Evolutionary conservation across 92 coral and sea anemone species (phyloP).

Genomic region (Epizoanthus rinbou): DNA sequence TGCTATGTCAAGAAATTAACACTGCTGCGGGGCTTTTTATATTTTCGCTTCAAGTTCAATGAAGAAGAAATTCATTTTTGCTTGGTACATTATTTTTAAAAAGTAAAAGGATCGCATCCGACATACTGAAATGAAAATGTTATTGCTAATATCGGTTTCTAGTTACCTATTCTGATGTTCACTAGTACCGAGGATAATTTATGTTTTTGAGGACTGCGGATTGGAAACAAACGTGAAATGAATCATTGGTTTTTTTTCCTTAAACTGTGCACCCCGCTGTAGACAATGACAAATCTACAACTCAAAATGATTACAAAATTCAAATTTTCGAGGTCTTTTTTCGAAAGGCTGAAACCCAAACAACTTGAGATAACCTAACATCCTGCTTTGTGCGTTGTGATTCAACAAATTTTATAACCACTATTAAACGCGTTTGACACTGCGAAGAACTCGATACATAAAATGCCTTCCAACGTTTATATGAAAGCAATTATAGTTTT

Average conservation of each 20-base stretch:
- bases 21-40: constrained; percentile 34
- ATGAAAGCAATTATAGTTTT: constrained; percentile 31
- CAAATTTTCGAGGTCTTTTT: constrained; percentile 36
- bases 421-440: constrained; percentile 2
- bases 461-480: constrained; percentile 35
- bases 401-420: neutral
- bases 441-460: constrained; percentile 37
- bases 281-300: constrained; percentile 44
- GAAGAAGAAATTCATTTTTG: neutral
- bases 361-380: constrained; percentile 36
- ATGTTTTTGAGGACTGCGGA: constrained; percentile 10
- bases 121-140: constrained; percentile 1
- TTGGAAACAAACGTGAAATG: constrained; percentile 28
- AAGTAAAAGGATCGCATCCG: constrained; percentile 13
- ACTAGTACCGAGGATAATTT: neutral
- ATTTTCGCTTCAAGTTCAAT: neutral
- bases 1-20: constrained; percentile 15
- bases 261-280: constrained; percentile 42
- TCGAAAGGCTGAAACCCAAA: constrained; percentile 27
- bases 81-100: constrained; percentile 15
- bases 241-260: constrained; percentile 24
- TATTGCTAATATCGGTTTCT: neutral
- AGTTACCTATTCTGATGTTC: neutral
- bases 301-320: constrained; percentile 39
- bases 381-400: constrained; percentile 10